Conservation (phyloP, 2,113 vertebrate species). For the Stercorarius parasiticus region DNA sequence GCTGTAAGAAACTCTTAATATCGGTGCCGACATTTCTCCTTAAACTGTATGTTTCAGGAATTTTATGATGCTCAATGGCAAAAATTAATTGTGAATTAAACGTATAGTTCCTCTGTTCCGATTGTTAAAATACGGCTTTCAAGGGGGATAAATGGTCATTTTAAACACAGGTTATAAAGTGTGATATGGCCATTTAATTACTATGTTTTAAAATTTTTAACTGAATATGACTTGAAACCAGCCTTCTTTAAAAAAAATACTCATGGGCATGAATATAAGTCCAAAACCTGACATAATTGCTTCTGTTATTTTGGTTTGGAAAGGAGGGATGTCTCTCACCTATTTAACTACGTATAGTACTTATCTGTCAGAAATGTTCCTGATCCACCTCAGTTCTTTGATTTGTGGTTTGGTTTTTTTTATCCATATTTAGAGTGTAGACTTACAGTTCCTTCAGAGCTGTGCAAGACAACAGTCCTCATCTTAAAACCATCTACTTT, state of each 20-base stretch:
- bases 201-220: not conserved
- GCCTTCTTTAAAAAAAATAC: not conserved
- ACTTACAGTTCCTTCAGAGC: not conserved
- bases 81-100: not conserved
- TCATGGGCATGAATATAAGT: not conserved
- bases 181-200: not conserved
- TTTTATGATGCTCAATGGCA: not conserved
- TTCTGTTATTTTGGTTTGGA: not conserved
- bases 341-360: not conserved
- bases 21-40: not conserved
- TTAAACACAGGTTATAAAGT: not conserved
- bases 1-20: not conserved
- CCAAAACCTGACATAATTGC: not conserved
- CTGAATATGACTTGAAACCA: not conserved
- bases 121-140: not conserved
- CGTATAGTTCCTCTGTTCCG: accelerated
- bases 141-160: not conserved
- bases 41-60: not conserved
- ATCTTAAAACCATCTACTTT: conserved; percentile 4
- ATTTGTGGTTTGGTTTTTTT: not conserved
- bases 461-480: not conserved
- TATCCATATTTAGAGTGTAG: not conserved
- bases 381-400: not conserved
- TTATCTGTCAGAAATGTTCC: not conserved
- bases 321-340: not conserved